These are phyloP conservation scores for Burhinus bistriatus DNA, from an alignment of 2,113 vertebrate genomes.

Conservation along the genomic window DNA sequence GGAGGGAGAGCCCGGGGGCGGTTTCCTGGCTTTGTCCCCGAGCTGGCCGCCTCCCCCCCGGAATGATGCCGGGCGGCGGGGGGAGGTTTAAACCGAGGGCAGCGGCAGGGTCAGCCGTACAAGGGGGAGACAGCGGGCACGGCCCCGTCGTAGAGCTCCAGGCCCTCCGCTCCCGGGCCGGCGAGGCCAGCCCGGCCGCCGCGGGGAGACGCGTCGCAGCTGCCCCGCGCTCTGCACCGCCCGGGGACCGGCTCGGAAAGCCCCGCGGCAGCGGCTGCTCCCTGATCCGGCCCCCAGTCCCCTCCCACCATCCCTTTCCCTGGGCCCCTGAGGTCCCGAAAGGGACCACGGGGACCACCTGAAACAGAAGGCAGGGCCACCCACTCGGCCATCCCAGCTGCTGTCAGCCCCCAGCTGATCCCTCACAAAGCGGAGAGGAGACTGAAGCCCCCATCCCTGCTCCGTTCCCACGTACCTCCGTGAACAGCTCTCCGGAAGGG, in stretches of 20 bases:
- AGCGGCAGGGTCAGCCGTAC: not conserved
- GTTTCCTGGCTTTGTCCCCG: not conserved
- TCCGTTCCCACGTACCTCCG: not conserved
- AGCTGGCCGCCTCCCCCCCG: not conserved
- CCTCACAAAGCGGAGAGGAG: constrained; percentile 41
- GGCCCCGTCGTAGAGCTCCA: not conserved
- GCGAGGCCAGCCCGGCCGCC: not conserved
- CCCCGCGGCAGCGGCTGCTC: not conserved
- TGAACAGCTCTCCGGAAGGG: no score
- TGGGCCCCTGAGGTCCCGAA: constrained; percentile 68
- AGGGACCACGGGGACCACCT: constrained; percentile 69
- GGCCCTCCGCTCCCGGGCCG: not conserved
- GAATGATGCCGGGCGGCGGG: not conserved
- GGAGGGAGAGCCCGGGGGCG: not conserved
- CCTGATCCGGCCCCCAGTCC: constrained; percentile 35
- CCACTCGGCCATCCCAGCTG: constrained; percentile 60
- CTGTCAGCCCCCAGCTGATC: constrained; percentile 45
- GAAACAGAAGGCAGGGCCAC: constrained; percentile 70
- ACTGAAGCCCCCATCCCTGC: constrained; percentile 1
- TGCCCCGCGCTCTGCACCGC: not conserved
- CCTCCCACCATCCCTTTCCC: constrained; percentile 61
- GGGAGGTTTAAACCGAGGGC: not conserved
- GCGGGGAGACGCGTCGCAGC: not conserved
- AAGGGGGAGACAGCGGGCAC: not conserved
- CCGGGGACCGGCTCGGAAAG: not conserved